Evolutionary conservation across 2,888 invertebrate genomes (phyloP).

Genomic region (Drosophila sordidula): DNA sequence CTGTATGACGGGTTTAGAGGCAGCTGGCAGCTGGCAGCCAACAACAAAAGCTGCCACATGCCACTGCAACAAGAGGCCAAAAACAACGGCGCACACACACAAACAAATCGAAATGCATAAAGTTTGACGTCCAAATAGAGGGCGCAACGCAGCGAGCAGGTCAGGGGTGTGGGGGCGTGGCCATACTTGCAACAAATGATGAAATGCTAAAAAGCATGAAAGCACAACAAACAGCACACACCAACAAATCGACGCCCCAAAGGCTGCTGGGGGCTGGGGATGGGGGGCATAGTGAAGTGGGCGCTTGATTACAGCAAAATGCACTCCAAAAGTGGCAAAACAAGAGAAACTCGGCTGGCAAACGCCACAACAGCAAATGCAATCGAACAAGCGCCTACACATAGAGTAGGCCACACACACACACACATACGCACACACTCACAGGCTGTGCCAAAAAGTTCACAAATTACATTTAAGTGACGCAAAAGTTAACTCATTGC

Average conservation of each 20-base stretch:
- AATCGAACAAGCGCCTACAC: slow-evolving; percentile 54
- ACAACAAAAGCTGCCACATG: slow-evolving; percentile 44
- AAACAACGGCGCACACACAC: slow-evolving; percentile 21
- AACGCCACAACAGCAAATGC: slow-evolving; percentile 30
- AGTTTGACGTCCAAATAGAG: slow-evolving; percentile 35
- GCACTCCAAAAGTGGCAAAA: slow-evolving; percentile 67
- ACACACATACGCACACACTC: slow-evolving; percentile 12
- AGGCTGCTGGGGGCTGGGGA: background rate
- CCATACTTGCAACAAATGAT: slow-evolving; percentile 69
- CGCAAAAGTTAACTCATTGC: slow-evolving; percentile 68
- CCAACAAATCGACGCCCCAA: slow-evolving; percentile 19
- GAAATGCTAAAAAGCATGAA: slow-evolving; percentile 72
- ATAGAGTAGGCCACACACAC: background rate
- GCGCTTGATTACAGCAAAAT: slow-evolving; percentile 78
- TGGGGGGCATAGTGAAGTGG: slow-evolving; percentile 51
- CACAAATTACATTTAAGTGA: slow-evolving; percentile 72
- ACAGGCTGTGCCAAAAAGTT: slow-evolving; percentile 55
- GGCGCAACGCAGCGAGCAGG: background rate
- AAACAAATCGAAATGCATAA: slow-evolving; percentile 50
- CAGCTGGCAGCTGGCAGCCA: slow-evolving; percentile 15
- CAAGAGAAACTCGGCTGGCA: slow-evolving; percentile 31
- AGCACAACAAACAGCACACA: slow-evolving; percentile 29
- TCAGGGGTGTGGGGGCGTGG: slow-evolving; percentile 1
- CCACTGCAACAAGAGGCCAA: slow-evolving; percentile 37
- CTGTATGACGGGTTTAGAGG: slow-evolving; percentile 1